Base-by-base conservation (phyloP, 2,888 invertebrate genomes). In the Agrilus cyanescens region DNA sequence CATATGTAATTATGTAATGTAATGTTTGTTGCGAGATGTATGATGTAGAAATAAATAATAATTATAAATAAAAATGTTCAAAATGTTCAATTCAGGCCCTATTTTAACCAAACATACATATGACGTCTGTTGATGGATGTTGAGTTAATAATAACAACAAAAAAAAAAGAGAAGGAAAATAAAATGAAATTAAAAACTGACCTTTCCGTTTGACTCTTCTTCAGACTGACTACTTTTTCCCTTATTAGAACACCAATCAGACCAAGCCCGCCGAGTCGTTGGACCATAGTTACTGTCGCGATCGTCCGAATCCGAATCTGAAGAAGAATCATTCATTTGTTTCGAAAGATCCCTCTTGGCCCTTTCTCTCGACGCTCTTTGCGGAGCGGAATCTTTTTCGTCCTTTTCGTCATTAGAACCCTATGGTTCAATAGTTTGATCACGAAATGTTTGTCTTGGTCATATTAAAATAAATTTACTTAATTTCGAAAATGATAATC, bases 201-300 rank as follows among this genome's bases (percentile, higher is more conserved):
- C 60, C 55, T 59, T 60, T 30, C 45, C 65, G 53, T 67, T 65
- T 48, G 67, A 67, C 53, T 78, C 77, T 41, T 76, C 77, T 49
- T 78, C 77, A 13, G 75, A 75, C 54, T 74, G 74, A 47, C 75
- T 77, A 53, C 75, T 76, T 55, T 76, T 75, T 34, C 73, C 74
- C 54, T 74, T 74, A 40, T 70, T 73, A 20, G 73, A 74, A 58
- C 76, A 78, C 73, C 78, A 81, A 59, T 83, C 82, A 4, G 80
- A 79, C 85, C 85, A 85, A 37, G 82, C 81, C 51, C 79, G 72
- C 14, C 85, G 71, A 6, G 84, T 83, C 16, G 83, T 83, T 3
- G 82, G 79, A 8, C 80, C 80, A 53, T 70, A 74, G 47, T 69
- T 68, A 48, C 65, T 67, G 43, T 63, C 63, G 45, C 60, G 61